These are phyloP conservation scores for Melanargia galathea DNA, from an alignment of 2,888 invertebrate genomes.

Conservation along the genomic window DNA sequence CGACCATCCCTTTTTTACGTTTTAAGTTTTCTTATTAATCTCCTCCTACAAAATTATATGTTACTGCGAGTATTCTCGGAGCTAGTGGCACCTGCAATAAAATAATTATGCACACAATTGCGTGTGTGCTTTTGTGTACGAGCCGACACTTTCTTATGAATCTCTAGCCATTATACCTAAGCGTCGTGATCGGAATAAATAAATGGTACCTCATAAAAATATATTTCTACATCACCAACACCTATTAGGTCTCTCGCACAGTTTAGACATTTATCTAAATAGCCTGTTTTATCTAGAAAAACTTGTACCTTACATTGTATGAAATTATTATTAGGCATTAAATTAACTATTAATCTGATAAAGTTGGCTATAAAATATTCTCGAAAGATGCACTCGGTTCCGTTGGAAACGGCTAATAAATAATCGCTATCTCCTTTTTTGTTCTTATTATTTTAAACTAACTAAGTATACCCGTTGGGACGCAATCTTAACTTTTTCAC, in stretches of 20 bases:
- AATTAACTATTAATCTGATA: slow-evolving; percentile 20
- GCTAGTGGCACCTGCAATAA: background rate
- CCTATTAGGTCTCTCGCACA: background rate
- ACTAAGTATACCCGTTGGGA: slow-evolving; percentile 14
- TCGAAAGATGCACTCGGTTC: slow-evolving; percentile 16
- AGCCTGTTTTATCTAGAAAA: background rate
- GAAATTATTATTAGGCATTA: slow-evolving; percentile 14
- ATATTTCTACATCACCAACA: background rate
- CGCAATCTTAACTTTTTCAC: slow-evolving; percentile 34
- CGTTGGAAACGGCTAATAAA: slow-evolving; percentile 17
- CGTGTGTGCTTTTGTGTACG: background rate
- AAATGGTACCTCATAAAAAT: background rate
- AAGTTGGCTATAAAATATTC: slow-evolving; percentile 15
- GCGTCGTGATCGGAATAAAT: background rate
- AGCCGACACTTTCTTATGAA: background rate
- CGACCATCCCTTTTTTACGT: background rate
- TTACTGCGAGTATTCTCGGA: background rate
- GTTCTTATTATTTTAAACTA: slow-evolving; percentile 16
- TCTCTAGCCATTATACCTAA: background rate
- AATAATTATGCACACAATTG: background rate
- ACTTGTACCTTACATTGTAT: slow-evolving; percentile 10
- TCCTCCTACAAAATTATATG: background rate
- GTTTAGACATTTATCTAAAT: background rate
- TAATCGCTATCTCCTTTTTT: slow-evolving; percentile 21
- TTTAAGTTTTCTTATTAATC: background rate